Percentiles rank a stretch among this genome's conserved stretches.
phyloP scores from a whole-genome alignment of 1,140 invertebrate genomes.

The Latrodectus geometricus region DNA sequence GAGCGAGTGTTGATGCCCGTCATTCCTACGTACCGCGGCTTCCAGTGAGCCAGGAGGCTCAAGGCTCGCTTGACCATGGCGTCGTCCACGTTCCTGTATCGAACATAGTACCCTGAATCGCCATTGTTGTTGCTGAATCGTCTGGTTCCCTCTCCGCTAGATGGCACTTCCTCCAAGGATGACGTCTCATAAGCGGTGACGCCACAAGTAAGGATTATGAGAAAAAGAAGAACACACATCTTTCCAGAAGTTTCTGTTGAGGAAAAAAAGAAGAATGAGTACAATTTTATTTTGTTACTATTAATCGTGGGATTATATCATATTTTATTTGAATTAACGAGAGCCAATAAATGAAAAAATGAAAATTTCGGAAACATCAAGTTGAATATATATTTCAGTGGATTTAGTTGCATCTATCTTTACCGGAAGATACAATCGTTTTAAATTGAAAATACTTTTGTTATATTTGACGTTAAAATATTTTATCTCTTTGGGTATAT shows the following conservation, averaged over 20 bases:
- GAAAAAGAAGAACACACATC: slow-evolving; percentile 4
- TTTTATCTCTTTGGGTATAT: too few relatives aligned
- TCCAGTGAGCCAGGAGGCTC: slow-evolving; percentile 39
- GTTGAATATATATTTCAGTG: too few relatives aligned
- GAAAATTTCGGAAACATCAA: too few relatives aligned
- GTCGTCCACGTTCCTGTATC: slow-evolving; percentile 3
- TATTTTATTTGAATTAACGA: too few relatives aligned
- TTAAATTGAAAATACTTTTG: too few relatives aligned
- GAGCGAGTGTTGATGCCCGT: slow-evolving; percentile 31
- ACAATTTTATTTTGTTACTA: too few relatives aligned
- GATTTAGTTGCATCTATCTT: too few relatives aligned
- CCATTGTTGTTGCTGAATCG: too few relatives aligned
- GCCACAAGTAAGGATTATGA: not conserved
- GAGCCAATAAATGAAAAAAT: too few relatives aligned
- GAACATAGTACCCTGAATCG: not conserved
- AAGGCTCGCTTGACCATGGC: slow-evolving; percentile 35
- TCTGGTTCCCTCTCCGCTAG: not conserved
- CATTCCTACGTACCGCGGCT: slow-evolving; percentile 13
- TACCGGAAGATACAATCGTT: too few relatives aligned
- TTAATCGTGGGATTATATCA: too few relatives aligned
- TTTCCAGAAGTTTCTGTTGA: slow-evolving; percentile 16
- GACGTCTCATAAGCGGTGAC: not conserved
- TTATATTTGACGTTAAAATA: too few relatives aligned
- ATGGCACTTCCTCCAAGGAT: slow-evolving; percentile 5
- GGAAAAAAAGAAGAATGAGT: not conserved